Conservation (phyloP, 2,797 vertebrate species). For the Myotis daubentonii region DNA sequence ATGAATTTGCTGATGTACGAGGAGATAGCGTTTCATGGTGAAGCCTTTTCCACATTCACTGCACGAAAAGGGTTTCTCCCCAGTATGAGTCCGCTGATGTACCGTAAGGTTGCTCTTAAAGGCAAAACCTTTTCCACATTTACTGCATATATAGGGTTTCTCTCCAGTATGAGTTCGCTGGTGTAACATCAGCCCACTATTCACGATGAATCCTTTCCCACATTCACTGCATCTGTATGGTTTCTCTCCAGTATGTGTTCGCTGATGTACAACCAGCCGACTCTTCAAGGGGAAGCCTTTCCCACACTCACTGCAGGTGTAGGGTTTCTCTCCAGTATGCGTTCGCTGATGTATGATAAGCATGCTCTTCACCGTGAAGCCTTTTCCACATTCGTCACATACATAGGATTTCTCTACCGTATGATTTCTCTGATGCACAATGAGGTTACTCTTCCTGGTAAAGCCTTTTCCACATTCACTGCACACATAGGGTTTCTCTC, state of each 20-base stretch:
- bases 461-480: slow-evolving; percentile 68
- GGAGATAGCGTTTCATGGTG: slow-evolving; percentile 70
- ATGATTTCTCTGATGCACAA: slow-evolving; percentile 68
- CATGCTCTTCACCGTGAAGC: slow-evolving; percentile 62
- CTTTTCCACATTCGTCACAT: slow-evolving; percentile 67
- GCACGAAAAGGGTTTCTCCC: slow-evolving; percentile 71
- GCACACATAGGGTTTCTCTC: slow-evolving; percentile 75
- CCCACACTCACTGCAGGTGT: slow-evolving; percentile 61
- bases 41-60: slow-evolving; percentile 74
- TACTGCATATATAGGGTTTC: slow-evolving; percentile 63
- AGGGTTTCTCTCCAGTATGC: slow-evolving; percentile 69
- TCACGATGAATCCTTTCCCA: slow-evolving; percentile 72
- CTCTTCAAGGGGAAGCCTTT: slow-evolving; percentile 70
- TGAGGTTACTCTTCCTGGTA: slow-evolving; percentile 55
- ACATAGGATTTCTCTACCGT: slow-evolving; percentile 33
- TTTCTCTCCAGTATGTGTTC: slow-evolving; percentile 70
- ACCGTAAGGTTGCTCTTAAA: slow-evolving; percentile 69
- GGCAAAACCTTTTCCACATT: slow-evolving; percentile 69
- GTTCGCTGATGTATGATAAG: slow-evolving; percentile 66
- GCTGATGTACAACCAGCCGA: slow-evolving; percentile 57
- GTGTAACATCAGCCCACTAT: slow-evolving; percentile 69
- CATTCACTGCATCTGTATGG: slow-evolving; percentile 69
- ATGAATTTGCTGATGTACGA: slow-evolving; percentile 70
- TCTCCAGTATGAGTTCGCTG: slow-evolving; percentile 77
- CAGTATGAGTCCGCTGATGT: slow-evolving; percentile 62